Conservation (phyloP, 2,797 vertebrate genomes). For the Momotus momota region DNA sequence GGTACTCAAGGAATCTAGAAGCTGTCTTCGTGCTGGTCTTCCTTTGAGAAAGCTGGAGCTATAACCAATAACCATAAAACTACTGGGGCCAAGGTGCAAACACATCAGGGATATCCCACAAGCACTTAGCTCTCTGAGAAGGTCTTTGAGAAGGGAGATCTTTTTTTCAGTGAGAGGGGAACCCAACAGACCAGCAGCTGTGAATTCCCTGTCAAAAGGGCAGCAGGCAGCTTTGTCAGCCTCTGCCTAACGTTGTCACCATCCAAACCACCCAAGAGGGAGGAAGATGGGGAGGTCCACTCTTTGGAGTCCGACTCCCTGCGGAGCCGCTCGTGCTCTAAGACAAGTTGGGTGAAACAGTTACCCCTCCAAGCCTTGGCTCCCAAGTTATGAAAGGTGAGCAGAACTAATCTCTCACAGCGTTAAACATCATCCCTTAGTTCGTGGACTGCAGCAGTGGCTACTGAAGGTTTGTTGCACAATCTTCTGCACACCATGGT, state of each 20-base stretch:
- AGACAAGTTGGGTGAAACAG: neutral
- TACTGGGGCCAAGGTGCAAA: slow-evolving; percentile 20
- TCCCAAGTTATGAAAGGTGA: neutral
- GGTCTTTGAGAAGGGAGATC: neutral
- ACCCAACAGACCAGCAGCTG: neutral
- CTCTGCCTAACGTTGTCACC: neutral
- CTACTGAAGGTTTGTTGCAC: neutral
- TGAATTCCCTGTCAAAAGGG: neutral
- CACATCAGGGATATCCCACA: neutral
- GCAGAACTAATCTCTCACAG: neutral
- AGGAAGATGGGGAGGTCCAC: neutral
- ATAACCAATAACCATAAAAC: slow-evolving; percentile 37
- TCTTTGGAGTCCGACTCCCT: neutral
- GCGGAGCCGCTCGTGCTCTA: neutral
- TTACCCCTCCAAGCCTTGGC: neutral
- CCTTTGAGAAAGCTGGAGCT: slow-evolving; percentile 44
- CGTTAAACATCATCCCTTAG: neutral
- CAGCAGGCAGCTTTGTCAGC: neutral
- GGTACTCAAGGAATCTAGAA: slow-evolving; percentile 40
- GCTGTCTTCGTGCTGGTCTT: slow-evolving; percentile 37
- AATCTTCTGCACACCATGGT: neutral
- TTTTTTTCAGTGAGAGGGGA: neutral
- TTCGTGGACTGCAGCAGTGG: neutral
- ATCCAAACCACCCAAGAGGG: neutral
- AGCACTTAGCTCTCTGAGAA: neutral